Evolutionary conservation across 2,113 vertebrate genomes (phyloP), one percentile per base, ranked within the genome.

Genomic region (Malurus cyaneus): DNA sequence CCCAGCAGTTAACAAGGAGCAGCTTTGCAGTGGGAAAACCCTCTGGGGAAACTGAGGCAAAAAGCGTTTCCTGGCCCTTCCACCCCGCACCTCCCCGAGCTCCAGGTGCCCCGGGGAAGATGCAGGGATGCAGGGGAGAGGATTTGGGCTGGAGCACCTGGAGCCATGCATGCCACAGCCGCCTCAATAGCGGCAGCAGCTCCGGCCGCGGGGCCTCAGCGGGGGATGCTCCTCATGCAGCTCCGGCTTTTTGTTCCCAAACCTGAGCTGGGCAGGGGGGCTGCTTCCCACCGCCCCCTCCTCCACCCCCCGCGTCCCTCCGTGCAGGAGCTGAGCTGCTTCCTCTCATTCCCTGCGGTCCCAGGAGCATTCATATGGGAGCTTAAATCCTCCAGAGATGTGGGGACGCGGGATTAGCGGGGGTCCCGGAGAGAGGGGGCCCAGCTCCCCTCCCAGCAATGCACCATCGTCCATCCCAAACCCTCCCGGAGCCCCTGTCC

Each of bases 201-300:
- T 9, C 56, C 13, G 3, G 94, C 96, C 92, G 28, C 84, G 36
- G 95, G 96, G 95, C 61, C 96, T 76, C 96, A 96, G 95, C 94
- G 8, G 96, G 95, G 89, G 79, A 78, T 80, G 42, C 47, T 90
- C 72, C 86, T 77, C 85, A 60, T 78, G 67, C 9, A 80, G 16
- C 93, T 94, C 60, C 2, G 7, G 92, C 88, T 96, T 94, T 96
- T 96, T 96, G 94, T 97, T 97, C 79, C 89, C 77, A 56, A 92
- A 86, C 60, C 82, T 41, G 81, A 88, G 50, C 79, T 6, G 88
- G 39, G 41, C 31, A 12, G 28, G 52, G 18, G 56, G 61, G 28
- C 52, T 60, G 54, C 32, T 53, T 80, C 73, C 78, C 52, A 82
- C 61, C 39, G 39, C 78, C 46, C 86, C 64, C 91, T 95, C 89